Conservation (phyloP, 2,797 vertebrate species). For the Distichodus sexfasciatus region DNA sequence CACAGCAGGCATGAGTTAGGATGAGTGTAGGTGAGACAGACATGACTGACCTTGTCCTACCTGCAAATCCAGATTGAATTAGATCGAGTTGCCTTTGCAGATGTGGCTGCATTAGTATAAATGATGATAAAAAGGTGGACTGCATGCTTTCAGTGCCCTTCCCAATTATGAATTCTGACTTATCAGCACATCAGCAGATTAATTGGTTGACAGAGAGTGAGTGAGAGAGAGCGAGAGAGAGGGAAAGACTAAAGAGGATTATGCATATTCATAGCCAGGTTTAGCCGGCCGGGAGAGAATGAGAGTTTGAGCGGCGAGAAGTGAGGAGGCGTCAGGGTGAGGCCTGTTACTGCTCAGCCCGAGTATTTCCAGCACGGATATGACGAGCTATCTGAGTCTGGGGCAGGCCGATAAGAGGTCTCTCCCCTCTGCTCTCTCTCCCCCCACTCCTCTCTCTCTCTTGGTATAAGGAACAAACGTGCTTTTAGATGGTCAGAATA, state of each 20-base stretch:
- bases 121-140: not conserved
- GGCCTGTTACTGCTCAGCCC: conserved; percentile 81
- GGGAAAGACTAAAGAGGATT: conserved; percentile 27
- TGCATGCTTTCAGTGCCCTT: not conserved
- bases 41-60: conserved; percentile 32
- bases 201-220: conserved; percentile 8
- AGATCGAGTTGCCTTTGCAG: not conserved
- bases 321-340: conserved; percentile 71
- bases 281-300: conserved; percentile 43
- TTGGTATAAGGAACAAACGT: conserved; percentile 75
- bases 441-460: conserved; percentile 19
- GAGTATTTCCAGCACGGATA: conserved; percentile 80
- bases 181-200: conserved; percentile 19
- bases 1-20: not conserved
- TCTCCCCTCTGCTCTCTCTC: conserved; percentile 69
- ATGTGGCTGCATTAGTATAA: not conserved
- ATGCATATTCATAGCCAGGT: conserved; percentile 44
- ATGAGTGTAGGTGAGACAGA: conserved; percentile 11
- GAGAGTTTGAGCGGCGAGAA: conserved; percentile 57
- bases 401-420: conserved; percentile 89
- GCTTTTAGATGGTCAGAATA: conserved; percentile 62
- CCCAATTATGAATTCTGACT: conserved; percentile 24
- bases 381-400: conserved; percentile 84
- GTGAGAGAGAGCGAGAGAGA: not conserved
- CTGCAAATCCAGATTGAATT: conserved; percentile 2